Conservation (phyloP, 2,888 invertebrate species). For the Eueremaeus valkanovi region DNA sequence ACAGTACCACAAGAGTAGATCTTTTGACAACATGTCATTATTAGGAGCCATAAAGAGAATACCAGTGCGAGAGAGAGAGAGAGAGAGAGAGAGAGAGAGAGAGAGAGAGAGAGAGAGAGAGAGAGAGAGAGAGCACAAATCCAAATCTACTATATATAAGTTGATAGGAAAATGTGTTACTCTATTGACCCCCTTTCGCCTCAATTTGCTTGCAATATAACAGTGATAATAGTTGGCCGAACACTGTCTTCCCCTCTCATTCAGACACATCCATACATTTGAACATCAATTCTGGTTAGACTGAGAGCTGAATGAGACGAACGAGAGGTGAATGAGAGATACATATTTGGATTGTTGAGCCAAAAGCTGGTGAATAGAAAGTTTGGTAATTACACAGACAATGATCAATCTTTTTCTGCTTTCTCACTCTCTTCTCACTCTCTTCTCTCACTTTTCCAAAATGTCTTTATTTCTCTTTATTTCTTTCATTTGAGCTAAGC, state of each 20-base stretch:
- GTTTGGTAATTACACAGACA: conserved; percentile 6
- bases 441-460: background rate
- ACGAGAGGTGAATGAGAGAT: background rate
- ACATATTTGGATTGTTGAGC: background rate
- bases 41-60: conserved; percentile 21
- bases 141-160: conserved; percentile 13
- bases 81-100: background rate
- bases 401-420: conserved; percentile 29
- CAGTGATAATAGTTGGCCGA: conserved; percentile 2
- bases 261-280: background rate
- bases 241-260: conserved; percentile 6
- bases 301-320: too few species aligned
- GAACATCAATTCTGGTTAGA: background rate
- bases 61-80: too few species aligned
- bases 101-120: background rate
- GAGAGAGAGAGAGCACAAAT: background rate
- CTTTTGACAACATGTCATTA: conserved; percentile 32
- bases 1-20: conserved; percentile 8
- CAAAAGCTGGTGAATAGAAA: conserved; percentile 21
- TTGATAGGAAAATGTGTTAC: conserved; percentile 29
- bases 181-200: conserved; percentile 33
- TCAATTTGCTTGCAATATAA: background rate
- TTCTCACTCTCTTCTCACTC: background rate
- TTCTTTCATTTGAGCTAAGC: conserved; percentile 8
- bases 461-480: conserved; percentile 32